A percentile compares a stretch with the other conserved stretches of the same genome.
phyloP scores from a whole-genome alignment of 2,888 invertebrate genomes.

The Molorchus minor region DNA sequence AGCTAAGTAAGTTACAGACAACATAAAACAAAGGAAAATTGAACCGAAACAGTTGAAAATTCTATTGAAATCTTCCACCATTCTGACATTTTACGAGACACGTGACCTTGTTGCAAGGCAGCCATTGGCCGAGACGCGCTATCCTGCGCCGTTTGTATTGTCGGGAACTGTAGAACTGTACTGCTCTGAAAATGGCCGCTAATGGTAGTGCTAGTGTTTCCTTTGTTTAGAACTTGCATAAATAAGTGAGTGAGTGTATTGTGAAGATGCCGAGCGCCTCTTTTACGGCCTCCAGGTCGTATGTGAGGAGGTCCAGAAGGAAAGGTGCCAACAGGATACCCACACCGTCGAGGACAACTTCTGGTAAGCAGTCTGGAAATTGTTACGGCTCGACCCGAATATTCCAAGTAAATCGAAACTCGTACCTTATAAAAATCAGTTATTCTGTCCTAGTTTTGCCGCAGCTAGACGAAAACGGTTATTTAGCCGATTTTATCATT shows the following conservation, averaged over 20 bases:
- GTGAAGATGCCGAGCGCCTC: slow-evolving; percentile 94
- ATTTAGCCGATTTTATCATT: slow-evolving; percentile 13
- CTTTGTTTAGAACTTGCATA: slow-evolving; percentile 78
- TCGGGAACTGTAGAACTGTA: slow-evolving; percentile 37
- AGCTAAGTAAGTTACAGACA: slow-evolving; percentile 83
- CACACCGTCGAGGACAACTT: slow-evolving; percentile 81
- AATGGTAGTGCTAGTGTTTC: slow-evolving; percentile 81
- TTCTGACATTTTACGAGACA: slow-evolving; percentile 47
- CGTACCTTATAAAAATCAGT: slow-evolving; percentile 21
- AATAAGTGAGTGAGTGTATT: slow-evolving; percentile 58
- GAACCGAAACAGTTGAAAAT: slow-evolving; percentile 68
- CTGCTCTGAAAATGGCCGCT: slow-evolving; percentile 79
- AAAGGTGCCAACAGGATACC: slow-evolving; percentile 90
- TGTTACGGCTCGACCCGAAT: slow-evolving; percentile 32
- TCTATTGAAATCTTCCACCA: slow-evolving; percentile 54
- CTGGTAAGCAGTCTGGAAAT: slow-evolving; percentile 70
- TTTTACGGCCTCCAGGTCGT: slow-evolving; percentile 91
- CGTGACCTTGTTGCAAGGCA: slow-evolving; percentile 33
- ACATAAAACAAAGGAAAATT: slow-evolving; percentile 76
- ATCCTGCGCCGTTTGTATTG: slow-evolving; percentile 35
- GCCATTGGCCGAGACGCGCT: slow-evolving; percentile 34
- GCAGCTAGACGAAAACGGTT: slow-evolving; percentile 14
- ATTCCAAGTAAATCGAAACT: slow-evolving; percentile 15
- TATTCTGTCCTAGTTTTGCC: slow-evolving; percentile 17
- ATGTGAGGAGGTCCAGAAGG: slow-evolving; percentile 89